A percentile compares a stretch with the other conserved stretches of the same genome.
phyloP scores from a whole-genome alignment of 2,113 vertebrate species.

The Cygnus buccinator region DNA sequence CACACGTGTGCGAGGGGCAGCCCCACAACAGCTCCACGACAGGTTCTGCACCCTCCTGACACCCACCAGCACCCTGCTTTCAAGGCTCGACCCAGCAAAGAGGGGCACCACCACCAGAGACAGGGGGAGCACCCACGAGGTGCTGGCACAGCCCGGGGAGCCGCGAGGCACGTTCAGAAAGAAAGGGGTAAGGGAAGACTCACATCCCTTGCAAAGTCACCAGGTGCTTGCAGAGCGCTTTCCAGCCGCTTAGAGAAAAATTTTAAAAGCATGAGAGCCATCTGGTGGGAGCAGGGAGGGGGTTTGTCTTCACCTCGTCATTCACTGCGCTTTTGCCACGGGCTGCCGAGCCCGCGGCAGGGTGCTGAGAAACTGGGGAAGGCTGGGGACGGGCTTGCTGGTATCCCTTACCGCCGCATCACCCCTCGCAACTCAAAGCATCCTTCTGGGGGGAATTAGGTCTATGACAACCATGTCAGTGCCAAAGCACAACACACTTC shows the following conservation, averaged over 20 bases:
- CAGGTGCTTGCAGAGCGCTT: not conserved
- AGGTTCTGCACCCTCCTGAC: not conserved
- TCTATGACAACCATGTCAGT: fast-evolving
- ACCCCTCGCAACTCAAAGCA: not conserved
- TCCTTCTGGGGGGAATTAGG: not conserved
- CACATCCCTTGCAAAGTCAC: not conserved
- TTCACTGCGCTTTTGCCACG: fast-evolving
- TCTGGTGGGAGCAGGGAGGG: constrained; percentile 31
- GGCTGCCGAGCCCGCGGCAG: not conserved
- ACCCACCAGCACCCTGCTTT: fast-evolving
- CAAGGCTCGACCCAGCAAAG: fast-evolving
- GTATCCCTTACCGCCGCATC: fast-evolving
- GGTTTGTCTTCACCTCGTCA: not conserved
- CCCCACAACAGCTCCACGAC: fast-evolving
- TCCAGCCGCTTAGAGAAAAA: not conserved
- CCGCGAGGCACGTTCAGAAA: fast-evolving
- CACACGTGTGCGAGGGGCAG: fast-evolving
- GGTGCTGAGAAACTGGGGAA: not conserved
- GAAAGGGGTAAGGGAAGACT: fast-evolving
- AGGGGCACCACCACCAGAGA: fast-evolving
- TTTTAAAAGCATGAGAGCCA: constrained; percentile 31
- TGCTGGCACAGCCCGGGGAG: fast-evolving
- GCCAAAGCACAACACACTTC: fast-evolving
- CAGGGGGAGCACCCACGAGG: fast-evolving
- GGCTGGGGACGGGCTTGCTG: not conserved